Conservation (phyloP, 1,140 invertebrate genomes). For the Archivesica marissinica region DNA sequence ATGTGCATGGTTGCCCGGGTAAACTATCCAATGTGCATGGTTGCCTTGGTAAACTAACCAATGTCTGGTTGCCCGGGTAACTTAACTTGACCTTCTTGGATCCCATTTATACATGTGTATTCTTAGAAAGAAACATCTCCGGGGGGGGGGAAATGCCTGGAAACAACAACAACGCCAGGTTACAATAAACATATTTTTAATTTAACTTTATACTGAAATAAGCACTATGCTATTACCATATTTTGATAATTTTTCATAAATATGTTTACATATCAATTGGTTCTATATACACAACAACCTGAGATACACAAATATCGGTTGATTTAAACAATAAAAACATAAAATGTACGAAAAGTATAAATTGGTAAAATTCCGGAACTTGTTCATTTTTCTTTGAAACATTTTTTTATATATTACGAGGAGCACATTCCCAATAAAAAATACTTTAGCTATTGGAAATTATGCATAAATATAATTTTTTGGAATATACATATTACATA, state of each 20-base stretch:
- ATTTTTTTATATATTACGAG: neutral
- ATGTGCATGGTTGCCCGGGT: no score
- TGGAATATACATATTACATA: neutral
- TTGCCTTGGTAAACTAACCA: no score
- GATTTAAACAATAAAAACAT: slow-evolving; percentile 33
- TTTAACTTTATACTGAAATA: slow-evolving; percentile 53
- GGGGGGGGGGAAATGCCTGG: no score
- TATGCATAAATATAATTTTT: neutral
- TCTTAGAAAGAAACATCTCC: no score
- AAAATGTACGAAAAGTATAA: slow-evolving; percentile 26
- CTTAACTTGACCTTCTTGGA: no score
- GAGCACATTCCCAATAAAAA: neutral
- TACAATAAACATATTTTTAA: slow-evolving; percentile 36
- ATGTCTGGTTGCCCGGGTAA: no score
- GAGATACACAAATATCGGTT: slow-evolving; percentile 38
- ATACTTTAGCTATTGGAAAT: neutral
- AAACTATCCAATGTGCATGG: no score
- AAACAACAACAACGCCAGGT: neutral
- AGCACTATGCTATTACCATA: slow-evolving; percentile 48
- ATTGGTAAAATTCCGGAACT: neutral
- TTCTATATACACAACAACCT: slow-evolving; percentile 52
- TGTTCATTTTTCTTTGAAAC: neutral
- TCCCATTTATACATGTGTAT: no score
- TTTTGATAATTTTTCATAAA: slow-evolving; percentile 55
- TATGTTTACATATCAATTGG: slow-evolving; percentile 20